Evolutionary conservation across 2,888 invertebrate species (phyloP).

Genomic region (Lasioglossum figueresi): DNA sequence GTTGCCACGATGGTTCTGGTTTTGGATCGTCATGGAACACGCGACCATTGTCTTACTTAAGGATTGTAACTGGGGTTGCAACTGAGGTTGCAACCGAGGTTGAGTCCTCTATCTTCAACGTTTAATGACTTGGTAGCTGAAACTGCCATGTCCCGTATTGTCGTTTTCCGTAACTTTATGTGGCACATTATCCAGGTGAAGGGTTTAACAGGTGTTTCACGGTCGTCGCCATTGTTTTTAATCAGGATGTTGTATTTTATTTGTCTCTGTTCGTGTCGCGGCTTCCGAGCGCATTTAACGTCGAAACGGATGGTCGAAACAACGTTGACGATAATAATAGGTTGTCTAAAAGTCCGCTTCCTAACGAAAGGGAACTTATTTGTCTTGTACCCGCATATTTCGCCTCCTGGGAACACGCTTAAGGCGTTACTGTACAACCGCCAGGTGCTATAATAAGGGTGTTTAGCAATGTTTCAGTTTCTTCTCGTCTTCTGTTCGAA

Average conservation of each 20-base stretch:
- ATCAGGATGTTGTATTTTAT: not conserved
- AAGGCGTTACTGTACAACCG: constrained; percentile 13
- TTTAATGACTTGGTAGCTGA: not conserved
- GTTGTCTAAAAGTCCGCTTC: not conserved
- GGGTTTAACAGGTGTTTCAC: not conserved
- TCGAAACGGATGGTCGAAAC: not conserved
- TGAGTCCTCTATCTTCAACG: not conserved
- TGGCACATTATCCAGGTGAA: not conserved
- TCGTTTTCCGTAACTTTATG: not conserved
- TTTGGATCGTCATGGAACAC: too few species aligned
- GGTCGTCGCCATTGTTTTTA: not conserved
- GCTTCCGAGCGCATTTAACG: not conserved
- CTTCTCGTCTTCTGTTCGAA: not conserved
- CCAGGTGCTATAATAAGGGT: not conserved
- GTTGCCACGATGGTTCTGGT: not conserved
- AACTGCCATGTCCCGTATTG: not conserved
- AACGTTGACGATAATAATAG: not conserved
- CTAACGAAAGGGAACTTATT: not conserved
- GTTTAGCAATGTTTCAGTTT: not conserved
- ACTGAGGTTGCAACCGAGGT: not conserved
- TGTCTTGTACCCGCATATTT: not conserved
- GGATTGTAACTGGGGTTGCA: not conserved
- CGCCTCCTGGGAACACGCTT: not conserved
- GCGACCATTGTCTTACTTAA: not conserved
- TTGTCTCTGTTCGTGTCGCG: not conserved